Base-by-base conservation (phyloP, 2,888 invertebrate species). In the Sclerodermus sp. region DNA sequence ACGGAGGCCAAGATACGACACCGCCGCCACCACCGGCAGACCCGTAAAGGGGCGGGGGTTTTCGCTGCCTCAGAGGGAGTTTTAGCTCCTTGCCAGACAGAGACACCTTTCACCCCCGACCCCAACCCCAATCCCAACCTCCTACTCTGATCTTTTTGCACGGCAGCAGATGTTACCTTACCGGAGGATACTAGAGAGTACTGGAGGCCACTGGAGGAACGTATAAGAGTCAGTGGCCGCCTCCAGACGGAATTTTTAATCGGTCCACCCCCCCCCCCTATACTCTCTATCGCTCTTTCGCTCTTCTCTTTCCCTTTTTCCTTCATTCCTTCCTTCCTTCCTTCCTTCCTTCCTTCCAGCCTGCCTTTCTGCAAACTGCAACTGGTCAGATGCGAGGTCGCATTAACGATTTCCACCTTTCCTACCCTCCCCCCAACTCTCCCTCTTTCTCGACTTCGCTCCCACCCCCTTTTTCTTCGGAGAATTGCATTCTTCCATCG, bases 1-100 rank as follows among this genome's bases (percentile, higher is more conserved):
- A 67, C 77, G 71, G 77, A 76, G 77, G 76, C 77, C 77, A 77
- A 77, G 77, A 76, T 75, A 76, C 77, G 76, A 77, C 77, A 77
- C 77, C 76, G 70, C 77, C 62, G 73, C 76, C 70, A 73, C 76
- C 76, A 64, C 76, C 68, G 69, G 73, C 71, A 70, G 69, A 75
- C 72, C 76, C 70, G 73, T 73, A 69, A 76, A 75, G 73, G 72
- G 75, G 66, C 59, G 64, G 69, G 57, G 61, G 57, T 59, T 54
- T 48, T 45, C 42, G 61, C 62, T 55, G 56, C 55, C 62, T 63
- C 62, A 52, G 54, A 49, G 48, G 40, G 53, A 36, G 17, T 48
- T 32, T 9, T 57, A 52, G 56, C 57, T 58, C 66, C 60, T 30
- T 46, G 61, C 51, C 36, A 42, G 54, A 57, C 58, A 52, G 50